Evolutionary conservation across 2,113 vertebrate species (phyloP), one percentile per base, ranked within the genome.

Genomic region (Bombycilla garrulus): DNA sequence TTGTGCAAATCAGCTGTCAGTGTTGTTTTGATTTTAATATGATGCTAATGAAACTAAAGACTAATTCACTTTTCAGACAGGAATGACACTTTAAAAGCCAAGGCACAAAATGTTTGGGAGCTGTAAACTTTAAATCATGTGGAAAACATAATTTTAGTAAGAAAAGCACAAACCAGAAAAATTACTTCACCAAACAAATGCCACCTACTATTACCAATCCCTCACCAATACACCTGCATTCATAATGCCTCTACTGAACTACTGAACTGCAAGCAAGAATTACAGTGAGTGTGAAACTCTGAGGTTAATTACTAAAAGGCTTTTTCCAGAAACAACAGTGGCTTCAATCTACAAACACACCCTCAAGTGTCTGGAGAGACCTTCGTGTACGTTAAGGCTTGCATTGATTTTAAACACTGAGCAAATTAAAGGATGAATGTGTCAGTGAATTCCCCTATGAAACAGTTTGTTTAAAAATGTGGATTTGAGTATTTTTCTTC

Each of bases 371-470:
- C 57, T 69, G 54, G 60, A 83, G 25, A 83, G 25, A 62, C 21
- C 15, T 57, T 29, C 0, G 2, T 33, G 53, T 48, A 51, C 0
- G 0, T 54, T 71, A 40, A 60, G 44, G 13, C 15, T 65, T 53
- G 25, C 28, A 15, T 21, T 35, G 31, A 54, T 61, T 61, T 62
- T 23, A 69, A 24, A 60, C 15, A 82, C 53, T 2, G 5, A 79
- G 29, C 9, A 82, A 83, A 36, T 45, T 23, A 66, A 77, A 57
- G 48, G 33, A 50, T 18, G 26, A 44, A 47, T 25, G 20, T 25
- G 13, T 19, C 62, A 73, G 9, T 54, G 66, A 12, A 29, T 51
- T 57, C n/a, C 47, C 18, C 29, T 33, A 3, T 19, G 38, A 58
- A 89, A 42, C 6, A 51, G 15, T 14, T 76, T 38, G 33, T 2